phyloP scores from a whole-genome alignment of 2,113 vertebrate species.

The Columba livia region DNA sequence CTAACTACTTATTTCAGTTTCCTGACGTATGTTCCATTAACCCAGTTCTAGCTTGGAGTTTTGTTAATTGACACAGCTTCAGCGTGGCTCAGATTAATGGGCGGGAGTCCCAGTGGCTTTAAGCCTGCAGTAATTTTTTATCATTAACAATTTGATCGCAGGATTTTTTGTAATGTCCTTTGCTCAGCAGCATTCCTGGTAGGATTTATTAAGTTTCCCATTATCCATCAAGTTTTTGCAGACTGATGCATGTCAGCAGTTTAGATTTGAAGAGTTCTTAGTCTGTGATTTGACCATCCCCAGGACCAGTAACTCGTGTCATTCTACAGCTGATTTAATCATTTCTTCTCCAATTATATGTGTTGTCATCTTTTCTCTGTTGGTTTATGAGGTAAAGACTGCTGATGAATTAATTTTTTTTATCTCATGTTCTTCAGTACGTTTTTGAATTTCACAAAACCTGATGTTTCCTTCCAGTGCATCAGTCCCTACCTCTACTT shows the following conservation, averaged over 20 bases:
- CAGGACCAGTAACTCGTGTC: background rate
- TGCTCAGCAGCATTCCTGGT: background rate
- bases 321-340: background rate
- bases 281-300: background rate
- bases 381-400: background rate
- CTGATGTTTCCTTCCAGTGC: background rate
- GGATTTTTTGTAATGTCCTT: background rate
- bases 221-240: background rate
- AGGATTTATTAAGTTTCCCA: background rate
- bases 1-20: background rate
- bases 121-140: background rate
- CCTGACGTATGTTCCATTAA: constrained; percentile 28
- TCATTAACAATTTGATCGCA: background rate
- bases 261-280: background rate
- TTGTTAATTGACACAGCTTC: constrained; percentile 1
- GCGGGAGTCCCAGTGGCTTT: constrained; percentile 7
- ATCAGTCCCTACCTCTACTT: background rate
- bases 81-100: background rate
- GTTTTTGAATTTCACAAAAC: background rate
- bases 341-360: background rate
- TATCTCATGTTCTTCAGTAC: background rate
- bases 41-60: constrained; percentile 11
- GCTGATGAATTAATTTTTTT: background rate
- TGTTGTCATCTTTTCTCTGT: background rate
- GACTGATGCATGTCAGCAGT: background rate